Percentiles rank a stretch among this genome's conserved stretches.
Evolutionary conservation across 2,797 vertebrate species (phyloP).

Genomic region (Linurgus olivaceus): DNA sequence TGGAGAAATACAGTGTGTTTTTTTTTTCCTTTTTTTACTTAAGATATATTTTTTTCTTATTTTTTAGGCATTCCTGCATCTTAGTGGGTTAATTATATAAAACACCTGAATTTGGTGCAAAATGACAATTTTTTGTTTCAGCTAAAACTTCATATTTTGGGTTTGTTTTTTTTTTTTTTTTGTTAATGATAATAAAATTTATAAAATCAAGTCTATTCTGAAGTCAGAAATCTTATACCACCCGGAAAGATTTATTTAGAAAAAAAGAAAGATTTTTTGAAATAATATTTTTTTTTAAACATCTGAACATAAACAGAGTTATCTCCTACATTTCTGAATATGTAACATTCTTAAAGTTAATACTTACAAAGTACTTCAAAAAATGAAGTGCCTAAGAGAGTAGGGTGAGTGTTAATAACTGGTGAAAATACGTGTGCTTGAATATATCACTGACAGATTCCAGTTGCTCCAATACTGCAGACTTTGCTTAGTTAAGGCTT

Average conservation of each 20-base stretch:
- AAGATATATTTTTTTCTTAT: neutral
- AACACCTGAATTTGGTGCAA: neutral
- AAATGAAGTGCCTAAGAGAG: neutral
- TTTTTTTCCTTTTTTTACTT: neutral
- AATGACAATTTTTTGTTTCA: accelerated
- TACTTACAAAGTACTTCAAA: neutral
- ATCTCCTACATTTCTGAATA: neutral
- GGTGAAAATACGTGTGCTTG: neutral
- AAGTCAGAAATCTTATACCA: no score
- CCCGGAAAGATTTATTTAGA: no score
- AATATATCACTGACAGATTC: neutral
- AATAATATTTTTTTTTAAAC: neutral
- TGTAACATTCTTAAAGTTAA: neutral
- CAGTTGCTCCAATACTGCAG: neutral
- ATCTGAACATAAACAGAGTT: neutral
- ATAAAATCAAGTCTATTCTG: no score
- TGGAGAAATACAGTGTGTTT: accelerated
- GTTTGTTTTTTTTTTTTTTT: no score
- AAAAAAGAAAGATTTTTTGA: accelerated
- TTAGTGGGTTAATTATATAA: neutral
- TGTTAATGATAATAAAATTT: no score
- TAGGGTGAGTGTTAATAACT: neutral
- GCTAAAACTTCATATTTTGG: neutral
- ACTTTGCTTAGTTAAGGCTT: neutral
- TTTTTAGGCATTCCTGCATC: neutral